A percentile compares a stretch with the other conserved stretches of the same genome.
Evolutionary conservation across 2,888 invertebrate genomes (phyloP).

Genomic region (Epistrophe eligans): DNA sequence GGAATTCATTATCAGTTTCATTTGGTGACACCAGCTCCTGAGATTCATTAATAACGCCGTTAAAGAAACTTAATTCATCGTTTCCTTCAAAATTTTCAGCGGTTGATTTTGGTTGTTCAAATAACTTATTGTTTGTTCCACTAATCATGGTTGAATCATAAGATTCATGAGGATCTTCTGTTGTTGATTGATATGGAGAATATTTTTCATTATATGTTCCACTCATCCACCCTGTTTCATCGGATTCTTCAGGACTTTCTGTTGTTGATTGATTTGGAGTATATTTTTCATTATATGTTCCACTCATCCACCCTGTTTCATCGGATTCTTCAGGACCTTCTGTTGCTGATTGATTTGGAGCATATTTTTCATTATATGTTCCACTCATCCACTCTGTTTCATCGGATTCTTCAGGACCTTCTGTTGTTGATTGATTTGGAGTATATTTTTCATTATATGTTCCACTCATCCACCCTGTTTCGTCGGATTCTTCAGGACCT

Average conservation of each 20-base stretch:
- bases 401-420: neutral
- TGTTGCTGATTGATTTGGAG: neutral
- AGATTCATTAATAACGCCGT: neutral
- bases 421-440: neutral
- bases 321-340: neutral
- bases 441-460: neutral
- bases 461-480: neutral
- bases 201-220: neutral
- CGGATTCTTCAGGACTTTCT: neutral
- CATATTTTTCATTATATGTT: neutral
- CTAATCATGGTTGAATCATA: neutral
- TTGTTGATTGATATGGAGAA: neutral
- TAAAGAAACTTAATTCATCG: neutral
- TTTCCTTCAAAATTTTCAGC: neutral
- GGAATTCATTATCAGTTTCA: neutral
- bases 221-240: neutral
- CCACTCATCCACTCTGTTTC: neutral
- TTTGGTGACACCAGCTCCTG: neutral
- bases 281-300: neutral
- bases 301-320: neutral
- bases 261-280: neutral
- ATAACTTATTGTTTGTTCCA: neutral
- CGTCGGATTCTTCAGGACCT: no score
- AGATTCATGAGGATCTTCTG: neutral
- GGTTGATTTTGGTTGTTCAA: neutral